phyloP scores from a whole-genome alignment of 2,797 vertebrate genomes.

The Taeniopygia guttata region DNA sequence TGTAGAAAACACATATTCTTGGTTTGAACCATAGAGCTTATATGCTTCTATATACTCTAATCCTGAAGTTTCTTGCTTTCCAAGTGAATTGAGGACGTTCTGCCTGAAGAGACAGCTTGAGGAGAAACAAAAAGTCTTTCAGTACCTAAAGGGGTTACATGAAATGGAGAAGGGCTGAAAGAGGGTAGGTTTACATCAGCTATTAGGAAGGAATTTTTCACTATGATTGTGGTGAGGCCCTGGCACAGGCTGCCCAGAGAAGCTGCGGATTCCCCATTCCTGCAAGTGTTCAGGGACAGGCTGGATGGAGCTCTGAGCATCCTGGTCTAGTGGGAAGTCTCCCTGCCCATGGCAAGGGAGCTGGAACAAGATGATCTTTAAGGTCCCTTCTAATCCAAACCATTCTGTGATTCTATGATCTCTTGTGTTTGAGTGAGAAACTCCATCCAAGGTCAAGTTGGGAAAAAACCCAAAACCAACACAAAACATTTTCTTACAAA shows the following conservation, averaged over 20 bases:
- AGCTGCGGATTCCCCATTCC: neutral
- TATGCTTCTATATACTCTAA: too few relatives aligned
- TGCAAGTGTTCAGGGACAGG: neutral
- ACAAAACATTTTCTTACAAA: neutral
- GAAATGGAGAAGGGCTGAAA: neutral
- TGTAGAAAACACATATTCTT: neutral
- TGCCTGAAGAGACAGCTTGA: neutral
- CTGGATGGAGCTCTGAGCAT: neutral
- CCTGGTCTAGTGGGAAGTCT: neutral
- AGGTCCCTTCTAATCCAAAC: neutral
- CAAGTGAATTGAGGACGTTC: neutral
- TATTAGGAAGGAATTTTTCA: neutral
- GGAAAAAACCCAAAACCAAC: neutral
- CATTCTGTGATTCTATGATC: neutral
- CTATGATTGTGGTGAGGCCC: rapidly evolving
- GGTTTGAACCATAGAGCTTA: neutral
- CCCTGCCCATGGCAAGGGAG: too few relatives aligned
- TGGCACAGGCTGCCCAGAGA: neutral
- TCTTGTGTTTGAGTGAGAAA: neutral
- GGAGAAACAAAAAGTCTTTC: neutral
- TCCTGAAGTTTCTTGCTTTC: neutral
- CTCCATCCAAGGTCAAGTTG: neutral
- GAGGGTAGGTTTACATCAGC: neutral
- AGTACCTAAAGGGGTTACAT: neutral
- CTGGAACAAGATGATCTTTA: neutral